Conservation (phyloP, 2,113 vertebrate genomes). For the Eclectus roratus region DNA sequence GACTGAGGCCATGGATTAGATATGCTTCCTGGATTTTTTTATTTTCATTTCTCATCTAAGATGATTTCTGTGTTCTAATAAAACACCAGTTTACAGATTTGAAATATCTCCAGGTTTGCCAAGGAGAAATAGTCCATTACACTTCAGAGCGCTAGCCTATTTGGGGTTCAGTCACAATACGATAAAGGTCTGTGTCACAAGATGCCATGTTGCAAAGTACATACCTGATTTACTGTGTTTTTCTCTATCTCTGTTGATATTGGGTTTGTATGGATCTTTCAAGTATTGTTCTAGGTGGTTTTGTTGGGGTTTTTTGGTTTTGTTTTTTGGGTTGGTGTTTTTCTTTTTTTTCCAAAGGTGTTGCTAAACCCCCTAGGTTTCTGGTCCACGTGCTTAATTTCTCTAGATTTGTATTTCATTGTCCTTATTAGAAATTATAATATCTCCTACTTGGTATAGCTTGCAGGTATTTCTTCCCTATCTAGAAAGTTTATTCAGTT, state of each 20-base stretch:
- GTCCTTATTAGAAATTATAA: neutral
- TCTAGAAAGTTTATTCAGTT: neutral
- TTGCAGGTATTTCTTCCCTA: neutral
- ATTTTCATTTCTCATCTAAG: neutral
- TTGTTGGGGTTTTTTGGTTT: neutral
- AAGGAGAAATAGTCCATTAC: neutral
- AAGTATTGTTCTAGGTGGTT: neutral
- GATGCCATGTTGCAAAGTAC: neutral
- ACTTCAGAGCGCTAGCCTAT: rapidly evolving
- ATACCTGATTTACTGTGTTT: neutral
- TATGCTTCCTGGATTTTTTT: neutral
- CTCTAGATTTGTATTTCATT: neutral
- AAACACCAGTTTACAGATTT: neutral
- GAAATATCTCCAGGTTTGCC: neutral
- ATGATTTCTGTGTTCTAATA: neutral
- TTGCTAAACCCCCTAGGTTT: neutral
- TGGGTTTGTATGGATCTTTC: neutral
- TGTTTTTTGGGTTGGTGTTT: neutral
- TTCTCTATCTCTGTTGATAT: rapidly evolving
- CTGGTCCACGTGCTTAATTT: neutral
- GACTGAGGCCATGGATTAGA: neutral
- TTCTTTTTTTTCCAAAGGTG: rapidly evolving
- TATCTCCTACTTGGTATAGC: neutral
- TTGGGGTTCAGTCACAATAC: neutral
- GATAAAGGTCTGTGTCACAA: neutral